Percentiles rank a stretch among this genome's conserved stretches.
phyloP scores from a whole-genome alignment of 2,113 vertebrate genomes.

The Acanthisitta chloris region DNA sequence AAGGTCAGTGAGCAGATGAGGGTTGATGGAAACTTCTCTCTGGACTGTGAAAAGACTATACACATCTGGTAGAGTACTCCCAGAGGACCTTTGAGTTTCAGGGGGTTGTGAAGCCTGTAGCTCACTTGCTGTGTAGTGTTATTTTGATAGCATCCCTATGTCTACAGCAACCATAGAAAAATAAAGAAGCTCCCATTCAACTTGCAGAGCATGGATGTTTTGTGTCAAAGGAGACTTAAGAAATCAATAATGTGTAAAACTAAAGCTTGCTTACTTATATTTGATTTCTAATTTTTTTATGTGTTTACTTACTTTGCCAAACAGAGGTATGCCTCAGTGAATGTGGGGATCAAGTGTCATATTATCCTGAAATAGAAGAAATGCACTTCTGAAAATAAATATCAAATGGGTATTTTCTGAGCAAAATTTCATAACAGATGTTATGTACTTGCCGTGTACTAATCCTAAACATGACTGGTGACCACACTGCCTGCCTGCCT shows the following conservation, averaged over 20 bases:
- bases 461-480: conserved; percentile 5
- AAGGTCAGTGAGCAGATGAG: conserved; percentile 48
- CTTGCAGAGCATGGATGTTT: not conserved
- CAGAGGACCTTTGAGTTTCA: not conserved
- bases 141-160: not conserved
- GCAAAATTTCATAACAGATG: conserved; percentile 25
- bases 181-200: not conserved
- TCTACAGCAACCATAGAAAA: not conserved
- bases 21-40: conserved; percentile 13
- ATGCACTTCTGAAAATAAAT: conserved; percentile 31
- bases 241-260: conserved; percentile 1
- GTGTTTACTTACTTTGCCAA: conserved; percentile 14
- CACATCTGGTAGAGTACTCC: conserved; percentile 25
- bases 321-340: not conserved
- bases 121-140: not conserved
- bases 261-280: not conserved
- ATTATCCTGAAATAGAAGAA: not conserved
- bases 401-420: not conserved
- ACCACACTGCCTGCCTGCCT: not conserved
- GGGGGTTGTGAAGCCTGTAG: not conserved
- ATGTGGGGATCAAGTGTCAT: not conserved
- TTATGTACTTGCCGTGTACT: not conserved
- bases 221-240: not conserved
- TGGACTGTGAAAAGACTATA: not conserved
- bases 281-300: not conserved